phyloP scores from a whole-genome alignment of 1,140 invertebrate species.

The Frieseomelitta varia region DNA sequence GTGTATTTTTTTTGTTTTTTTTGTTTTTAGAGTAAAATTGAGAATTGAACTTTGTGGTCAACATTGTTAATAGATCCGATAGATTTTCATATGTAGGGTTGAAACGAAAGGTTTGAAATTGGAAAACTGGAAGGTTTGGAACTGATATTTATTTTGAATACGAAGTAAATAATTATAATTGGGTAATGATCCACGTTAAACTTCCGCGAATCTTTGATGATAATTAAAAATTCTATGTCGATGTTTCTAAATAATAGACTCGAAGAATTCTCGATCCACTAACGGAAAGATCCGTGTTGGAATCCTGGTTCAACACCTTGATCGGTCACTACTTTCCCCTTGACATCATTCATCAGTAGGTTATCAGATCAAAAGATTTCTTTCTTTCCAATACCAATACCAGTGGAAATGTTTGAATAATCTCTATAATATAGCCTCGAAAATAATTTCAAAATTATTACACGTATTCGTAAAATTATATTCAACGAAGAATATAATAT shows the following conservation, averaged over 20 bases:
- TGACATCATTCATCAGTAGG: slow-evolving; percentile 8
- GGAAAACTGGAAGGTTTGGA: too few species aligned
- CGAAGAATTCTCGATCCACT: neutral
- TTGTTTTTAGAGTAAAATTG: too few species aligned
- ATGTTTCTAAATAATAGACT: neutral
- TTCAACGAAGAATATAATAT: too few species aligned
- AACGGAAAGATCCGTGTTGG: neutral
- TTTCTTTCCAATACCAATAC: neutral
- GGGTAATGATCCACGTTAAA: too few species aligned
- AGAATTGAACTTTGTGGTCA: too few species aligned
- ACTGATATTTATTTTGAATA: too few species aligned
- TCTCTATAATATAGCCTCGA: neutral
- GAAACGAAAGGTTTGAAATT: too few species aligned
- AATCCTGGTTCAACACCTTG: slow-evolving; percentile 16
- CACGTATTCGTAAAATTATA: neutral
- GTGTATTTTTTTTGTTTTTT: too few species aligned
- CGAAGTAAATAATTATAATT: too few species aligned
- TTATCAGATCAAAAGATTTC: neutral
- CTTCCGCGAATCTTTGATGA: too few species aligned
- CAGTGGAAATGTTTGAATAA: neutral
- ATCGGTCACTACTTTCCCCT: neutral
- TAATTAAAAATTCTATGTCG: neutral
- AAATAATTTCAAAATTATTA: neutral
- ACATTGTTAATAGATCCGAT: too few species aligned
- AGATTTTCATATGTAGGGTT: too few species aligned